Evolutionary conservation across 2,888 invertebrate species (phyloP), one percentile per base, ranked within the genome.

Genomic region (Sphaeridia pumilis): DNA sequence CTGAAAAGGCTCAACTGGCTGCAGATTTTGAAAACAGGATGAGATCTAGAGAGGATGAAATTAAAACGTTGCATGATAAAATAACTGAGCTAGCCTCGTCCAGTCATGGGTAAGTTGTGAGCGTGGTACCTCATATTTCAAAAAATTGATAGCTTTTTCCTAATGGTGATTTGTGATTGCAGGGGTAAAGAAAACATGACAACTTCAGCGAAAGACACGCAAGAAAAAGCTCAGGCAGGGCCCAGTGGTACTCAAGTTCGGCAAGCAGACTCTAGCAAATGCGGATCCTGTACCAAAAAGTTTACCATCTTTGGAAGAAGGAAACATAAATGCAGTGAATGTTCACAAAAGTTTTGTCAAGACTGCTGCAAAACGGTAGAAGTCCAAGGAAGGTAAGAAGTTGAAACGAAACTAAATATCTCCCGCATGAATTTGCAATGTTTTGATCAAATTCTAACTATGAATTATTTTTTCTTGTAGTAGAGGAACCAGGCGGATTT

Each of bases 251-350:
- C 54, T 44, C 27, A 44, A 12, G 48, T 50, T n/a, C 27, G 54
- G 10, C 41, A 53, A 42, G n/a, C n/a, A n/a, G 49, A 48, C 10
- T 21, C 38, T 27, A 55, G 48, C 10, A 48, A 55, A 31, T 62
- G 62, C 42, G 31, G 49, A 25, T 50, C 52, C 21, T 62, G 62
- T 43, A 49, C 52, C 20, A 54, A 55, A n/a, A 45, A 57, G 22
- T 63, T 60, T 42, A 52, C 57, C 5, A 46, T 60, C 1, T 25
- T 59, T 2, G 46, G 34, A 28, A 47, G 60, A 48, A 47, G 58
- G 43, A 63, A 60, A 46, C 48, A 46, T 24, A 52, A 59, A 46
- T 63, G 60, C 54, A 53, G 51, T 43, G 53, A 57, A n/a, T 63
- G 63, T 52, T 58, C 56, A 12, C 47, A 55, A 27, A 54, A 50